A percentile compares a stretch with the other conserved stretches of the same genome.
These are phyloP conservation scores for Aegotheles bennettii DNA, from an alignment of 2,113 vertebrate genomes.

Conservation along the genomic window DNA sequence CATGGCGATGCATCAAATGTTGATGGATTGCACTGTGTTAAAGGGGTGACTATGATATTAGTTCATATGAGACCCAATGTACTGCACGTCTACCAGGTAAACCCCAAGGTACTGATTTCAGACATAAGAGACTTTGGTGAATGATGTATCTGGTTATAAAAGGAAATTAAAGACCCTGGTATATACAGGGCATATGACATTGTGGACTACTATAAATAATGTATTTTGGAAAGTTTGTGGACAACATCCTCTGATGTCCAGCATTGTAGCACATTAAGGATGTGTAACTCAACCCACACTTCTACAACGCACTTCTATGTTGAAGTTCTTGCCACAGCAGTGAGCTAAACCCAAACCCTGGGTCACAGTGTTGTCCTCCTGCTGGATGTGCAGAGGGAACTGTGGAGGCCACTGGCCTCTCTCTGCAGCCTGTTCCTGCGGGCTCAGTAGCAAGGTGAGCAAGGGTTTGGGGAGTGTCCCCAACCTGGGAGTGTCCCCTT, in stretches of 20 bases:
- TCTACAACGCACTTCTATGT: not conserved
- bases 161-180: not conserved
- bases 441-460: accelerated
- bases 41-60: not conserved
- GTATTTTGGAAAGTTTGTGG: not conserved
- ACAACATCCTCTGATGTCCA: not conserved
- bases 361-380: not conserved
- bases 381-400: not conserved
- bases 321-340: not conserved
- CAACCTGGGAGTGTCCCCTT: not conserved
- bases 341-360: not conserved
- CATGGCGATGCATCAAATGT: not conserved
- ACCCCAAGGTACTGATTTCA: not conserved
- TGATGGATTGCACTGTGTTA: not conserved
- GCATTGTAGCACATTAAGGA: not conserved
- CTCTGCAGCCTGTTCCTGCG: not conserved
- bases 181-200: not conserved
- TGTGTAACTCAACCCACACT: not conserved
- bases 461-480: not conserved
- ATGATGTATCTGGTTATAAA: not conserved
- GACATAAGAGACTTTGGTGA: not conserved
- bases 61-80: not conserved
- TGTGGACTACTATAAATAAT: not conserved
- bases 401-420: not conserved
- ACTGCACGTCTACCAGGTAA: not conserved